phyloP scores from a whole-genome alignment of 2,888 invertebrate species.

The Sminthurides aquaticus region DNA sequence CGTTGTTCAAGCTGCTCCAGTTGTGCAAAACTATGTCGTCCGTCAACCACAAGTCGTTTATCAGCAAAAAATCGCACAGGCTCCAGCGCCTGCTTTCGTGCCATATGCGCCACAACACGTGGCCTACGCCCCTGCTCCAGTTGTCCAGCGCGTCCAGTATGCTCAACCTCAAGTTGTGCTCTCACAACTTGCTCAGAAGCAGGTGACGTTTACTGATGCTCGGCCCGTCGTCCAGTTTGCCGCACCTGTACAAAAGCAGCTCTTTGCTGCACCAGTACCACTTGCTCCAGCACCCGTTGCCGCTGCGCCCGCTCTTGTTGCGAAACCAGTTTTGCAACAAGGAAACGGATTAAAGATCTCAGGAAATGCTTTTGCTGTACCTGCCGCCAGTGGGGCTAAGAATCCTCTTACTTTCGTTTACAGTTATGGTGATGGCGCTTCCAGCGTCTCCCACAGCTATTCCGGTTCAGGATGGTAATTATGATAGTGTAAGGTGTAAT shows the following conservation, averaged over 20 bases:
- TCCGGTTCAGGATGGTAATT: conserved; percentile 41
- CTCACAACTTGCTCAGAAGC: conserved; percentile 9
- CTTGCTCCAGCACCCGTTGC: background rate
- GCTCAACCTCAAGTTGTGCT: conserved; percentile 12
- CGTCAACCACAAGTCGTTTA: conserved; percentile 1
- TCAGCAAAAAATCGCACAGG: conserved; percentile 15
- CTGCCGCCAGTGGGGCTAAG: conserved; percentile 23
- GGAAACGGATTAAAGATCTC: conserved; percentile 12
- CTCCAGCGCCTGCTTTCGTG: conserved; percentile 17
- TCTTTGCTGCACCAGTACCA: conserved; percentile 7
- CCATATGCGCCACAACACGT: conserved; percentile 20
- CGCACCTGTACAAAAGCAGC: conserved; percentile 6
- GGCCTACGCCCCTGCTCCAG: conserved; percentile 17
- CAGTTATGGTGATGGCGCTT: conserved; percentile 34
- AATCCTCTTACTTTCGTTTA: conserved; percentile 41
- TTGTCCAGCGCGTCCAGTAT: conserved; percentile 9
- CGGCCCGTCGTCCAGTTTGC: conserved; percentile 14
- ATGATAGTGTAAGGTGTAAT: no score
- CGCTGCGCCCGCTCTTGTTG: conserved; percentile 14
- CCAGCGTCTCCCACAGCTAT: conserved; percentile 39
- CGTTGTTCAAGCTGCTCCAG: conserved; percentile 4
- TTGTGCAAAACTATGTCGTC: conserved; percentile 1
- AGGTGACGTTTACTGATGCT: conserved; percentile 7
- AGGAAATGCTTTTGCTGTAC: conserved; percentile 20
- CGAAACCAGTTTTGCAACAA: conserved; percentile 13